A percentile compares a stretch with the other conserved stretches of the same genome.
These are phyloP conservation scores for Tenthredo livida DNA, from an alignment of 2,888 invertebrate species.

Conservation along the genomic window DNA sequence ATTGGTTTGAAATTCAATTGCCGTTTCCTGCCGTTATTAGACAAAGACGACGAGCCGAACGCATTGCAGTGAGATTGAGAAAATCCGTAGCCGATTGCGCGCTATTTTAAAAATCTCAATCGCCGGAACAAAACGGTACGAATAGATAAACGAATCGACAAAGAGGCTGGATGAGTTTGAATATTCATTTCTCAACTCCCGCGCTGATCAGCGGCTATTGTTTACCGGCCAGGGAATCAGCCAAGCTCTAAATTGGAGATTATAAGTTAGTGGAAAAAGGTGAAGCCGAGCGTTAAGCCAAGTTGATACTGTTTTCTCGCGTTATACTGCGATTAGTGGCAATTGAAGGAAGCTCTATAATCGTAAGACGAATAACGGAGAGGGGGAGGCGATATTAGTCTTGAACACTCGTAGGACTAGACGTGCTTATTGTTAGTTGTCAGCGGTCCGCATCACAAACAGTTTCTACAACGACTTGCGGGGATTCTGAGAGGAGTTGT, in stretches of 20 bases:
- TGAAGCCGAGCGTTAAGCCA: conserved; percentile 42
- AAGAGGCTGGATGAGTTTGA: background rate
- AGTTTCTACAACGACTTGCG: background rate
- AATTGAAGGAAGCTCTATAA: conserved; percentile 49
- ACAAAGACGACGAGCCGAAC: background rate
- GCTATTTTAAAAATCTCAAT: background rate
- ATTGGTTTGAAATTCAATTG: conserved; percentile 15
- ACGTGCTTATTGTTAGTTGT: conserved; percentile 45
- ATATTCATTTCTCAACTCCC: conserved; percentile 10
- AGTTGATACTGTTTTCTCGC: conserved; percentile 34
- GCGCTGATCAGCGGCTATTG: conserved; percentile 6
- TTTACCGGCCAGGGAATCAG: conserved; percentile 7
- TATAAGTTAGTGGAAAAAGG: conserved; percentile 32
- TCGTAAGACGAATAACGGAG: conserved; percentile 23
- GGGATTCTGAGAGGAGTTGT: background rate
- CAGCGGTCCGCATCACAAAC: conserved; percentile 16
- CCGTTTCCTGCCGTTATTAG: conserved; percentile 19
- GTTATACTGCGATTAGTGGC: conserved; percentile 46
- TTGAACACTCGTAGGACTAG: conserved; percentile 36
- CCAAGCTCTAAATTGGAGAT: conserved; percentile 41
- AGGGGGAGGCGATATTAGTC: conserved; percentile 27
- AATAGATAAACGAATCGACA: background rate
- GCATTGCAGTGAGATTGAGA: background rate
- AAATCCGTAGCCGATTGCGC: background rate
- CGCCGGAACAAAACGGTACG: background rate